Conservation (phyloP, 2,888 invertebrate genomes). For the Willowsia nigromaculata region DNA sequence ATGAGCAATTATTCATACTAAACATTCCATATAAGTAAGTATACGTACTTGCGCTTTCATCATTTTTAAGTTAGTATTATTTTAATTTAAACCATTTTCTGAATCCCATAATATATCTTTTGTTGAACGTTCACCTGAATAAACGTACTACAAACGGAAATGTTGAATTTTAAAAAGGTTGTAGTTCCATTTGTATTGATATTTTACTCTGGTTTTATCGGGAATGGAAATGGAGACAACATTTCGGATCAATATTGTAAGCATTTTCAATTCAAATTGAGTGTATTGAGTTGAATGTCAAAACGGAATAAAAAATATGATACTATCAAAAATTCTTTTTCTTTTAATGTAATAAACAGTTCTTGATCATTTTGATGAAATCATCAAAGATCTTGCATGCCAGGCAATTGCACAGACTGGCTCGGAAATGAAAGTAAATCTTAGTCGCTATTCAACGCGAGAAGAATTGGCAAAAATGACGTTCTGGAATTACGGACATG, state of each 20-base stretch:
- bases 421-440: conserved; percentile 41
- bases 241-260: conserved; percentile 38
- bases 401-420: neutral
- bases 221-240: neutral
- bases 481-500: conserved; percentile 38
- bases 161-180: neutral
- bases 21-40: too few relatives aligned
- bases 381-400: conserved; percentile 18
- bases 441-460: conserved; percentile 33
- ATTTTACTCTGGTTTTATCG: neutral
- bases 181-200: neutral
- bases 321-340: too few relatives aligned
- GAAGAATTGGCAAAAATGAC: conserved; percentile 50
- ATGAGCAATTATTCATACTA: too few relatives aligned
- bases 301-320: too few relatives aligned
- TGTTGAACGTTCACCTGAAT: too few relatives aligned
- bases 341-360: neutral
- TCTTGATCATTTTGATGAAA: conserved; percentile 15
- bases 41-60: too few relatives aligned
- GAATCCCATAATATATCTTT: too few relatives aligned
- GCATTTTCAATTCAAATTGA: too few relatives aligned
- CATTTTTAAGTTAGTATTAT: too few relatives aligned
- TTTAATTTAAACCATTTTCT: too few relatives aligned
- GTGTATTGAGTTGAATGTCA: too few relatives aligned
- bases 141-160: too few relatives aligned